phyloP scores from a whole-genome alignment of 2,113 vertebrate genomes.

The Phalacrocorax pelagicus region DNA sequence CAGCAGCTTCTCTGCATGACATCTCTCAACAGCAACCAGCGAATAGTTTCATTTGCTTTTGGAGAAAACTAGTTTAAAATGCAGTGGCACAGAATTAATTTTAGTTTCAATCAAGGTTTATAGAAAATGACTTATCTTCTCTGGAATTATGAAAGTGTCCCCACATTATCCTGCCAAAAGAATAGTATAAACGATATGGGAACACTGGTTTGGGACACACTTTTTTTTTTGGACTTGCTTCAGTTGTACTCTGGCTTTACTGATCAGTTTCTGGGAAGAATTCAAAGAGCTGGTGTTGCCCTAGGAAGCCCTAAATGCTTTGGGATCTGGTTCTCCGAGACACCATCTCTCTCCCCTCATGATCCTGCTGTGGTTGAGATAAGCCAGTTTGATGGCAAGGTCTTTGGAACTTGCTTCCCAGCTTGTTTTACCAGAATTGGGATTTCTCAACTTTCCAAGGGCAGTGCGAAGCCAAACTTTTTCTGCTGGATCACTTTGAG shows the following conservation, averaged over 20 bases:
- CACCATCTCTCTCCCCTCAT: not conserved
- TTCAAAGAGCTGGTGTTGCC: not conserved
- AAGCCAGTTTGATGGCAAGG: not conserved
- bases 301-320: not conserved
- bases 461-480: not conserved
- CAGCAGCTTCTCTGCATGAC: not conserved
- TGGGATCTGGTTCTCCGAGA: not conserved
- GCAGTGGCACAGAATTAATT: not conserved
- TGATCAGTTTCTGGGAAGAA: slow-evolving; percentile 12
- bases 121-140: not conserved
- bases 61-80: slow-evolving; percentile 2
- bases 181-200: not conserved
- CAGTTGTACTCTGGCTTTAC: not conserved
- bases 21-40: not conserved
- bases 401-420: not conserved
- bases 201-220: not conserved
- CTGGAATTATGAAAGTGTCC: not conserved
- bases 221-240: not conserved
- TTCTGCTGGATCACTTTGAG: not conserved
- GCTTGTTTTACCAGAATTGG: not conserved
- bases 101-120: not conserved
- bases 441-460: not conserved
- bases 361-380: not conserved
- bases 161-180: not conserved
- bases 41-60: not conserved